Evolutionary conservation across 2,113 vertebrate species (phyloP), one percentile per base, ranked within the genome.

Genomic region (Corythornis vintsioides): DNA sequence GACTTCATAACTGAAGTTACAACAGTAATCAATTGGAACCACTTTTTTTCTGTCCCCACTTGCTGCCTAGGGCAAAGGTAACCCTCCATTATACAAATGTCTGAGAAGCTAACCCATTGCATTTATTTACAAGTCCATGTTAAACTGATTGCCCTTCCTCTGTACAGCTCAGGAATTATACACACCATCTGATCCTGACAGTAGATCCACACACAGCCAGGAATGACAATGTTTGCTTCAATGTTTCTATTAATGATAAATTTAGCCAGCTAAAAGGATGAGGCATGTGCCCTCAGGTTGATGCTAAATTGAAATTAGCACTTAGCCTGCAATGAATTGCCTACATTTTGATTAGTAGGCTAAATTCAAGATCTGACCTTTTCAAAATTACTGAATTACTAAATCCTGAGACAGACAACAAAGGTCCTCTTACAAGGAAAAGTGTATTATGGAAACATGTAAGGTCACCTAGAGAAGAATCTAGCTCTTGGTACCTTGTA

Each of bases 231-330:
- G 74, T 90, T 95, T 96, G 75, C 76, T 83, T 92, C 89, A 90
- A 25, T 72, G 65, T 91, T 96, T 91, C 86, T 93, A 80, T 96
- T 95, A 94, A 92, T 86, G 84, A 96, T 92, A 88, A 94, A 94
- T 96, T 92, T 96, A 96, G 71, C 70, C 52, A 77, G 35, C 90
- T 95, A 96, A 96, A 94, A 96, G 91, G 94, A 96, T 95, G 91
- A 96, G 77, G 75, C 90, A 84, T 94, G 66, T 92, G 90, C 86
- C 88, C 86, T 88, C 84, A 89, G 89, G 91, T 92, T 96, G 91
- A 89, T 53, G 85, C 88, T 96, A 95, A 96, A 94, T 96, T 95
- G 96, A 96, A 97, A 96, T 96, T 94, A 86, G 84, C 94, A 97
- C 88, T 97, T 97, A 96, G 89, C 63, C 84, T 33, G 48, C 86